These are phyloP conservation scores for Aleadryas rufinucha DNA, from an alignment of 2,113 vertebrate species.

Conservation along the genomic window DNA sequence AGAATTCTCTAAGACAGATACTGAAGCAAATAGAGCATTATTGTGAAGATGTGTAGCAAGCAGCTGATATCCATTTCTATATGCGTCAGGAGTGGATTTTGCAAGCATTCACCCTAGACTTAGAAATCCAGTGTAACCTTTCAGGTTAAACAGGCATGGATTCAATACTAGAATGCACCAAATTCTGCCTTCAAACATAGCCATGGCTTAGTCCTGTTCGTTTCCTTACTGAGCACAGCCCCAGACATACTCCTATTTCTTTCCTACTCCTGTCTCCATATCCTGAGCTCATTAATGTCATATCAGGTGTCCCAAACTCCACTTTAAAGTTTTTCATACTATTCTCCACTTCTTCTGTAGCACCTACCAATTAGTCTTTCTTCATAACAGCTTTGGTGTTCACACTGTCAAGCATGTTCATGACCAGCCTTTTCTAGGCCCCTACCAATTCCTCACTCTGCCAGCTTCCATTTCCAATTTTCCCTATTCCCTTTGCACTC, in stretches of 20 bases:
- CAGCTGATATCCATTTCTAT: not conserved
- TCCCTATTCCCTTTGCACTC: not conserved
- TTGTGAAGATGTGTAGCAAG: not conserved
- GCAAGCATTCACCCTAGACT: not conserved
- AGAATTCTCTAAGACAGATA: not conserved
- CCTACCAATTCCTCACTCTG: not conserved
- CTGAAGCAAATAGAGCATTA: not conserved
- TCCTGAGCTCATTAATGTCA: not conserved
- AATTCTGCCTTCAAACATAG: not conserved
- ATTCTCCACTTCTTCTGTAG: not conserved
- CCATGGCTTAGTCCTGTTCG: not conserved
- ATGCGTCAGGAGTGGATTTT: not conserved
- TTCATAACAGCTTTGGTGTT: not conserved
- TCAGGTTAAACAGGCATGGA: not conserved
- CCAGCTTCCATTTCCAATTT: not conserved
- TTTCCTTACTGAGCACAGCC: not conserved
- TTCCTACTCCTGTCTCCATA: not conserved
- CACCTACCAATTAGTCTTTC: not conserved
- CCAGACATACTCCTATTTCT: not conserved
- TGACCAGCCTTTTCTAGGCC: not conserved
- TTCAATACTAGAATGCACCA: not conserved
- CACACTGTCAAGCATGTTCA: not conserved
- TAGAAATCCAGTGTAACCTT: not conserved
- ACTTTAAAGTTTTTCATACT: not conserved
- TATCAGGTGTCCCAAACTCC: not conserved